phyloP scores from a whole-genome alignment of 2,113 vertebrate genomes.

The Mesoclemmys tuberculata region DNA sequence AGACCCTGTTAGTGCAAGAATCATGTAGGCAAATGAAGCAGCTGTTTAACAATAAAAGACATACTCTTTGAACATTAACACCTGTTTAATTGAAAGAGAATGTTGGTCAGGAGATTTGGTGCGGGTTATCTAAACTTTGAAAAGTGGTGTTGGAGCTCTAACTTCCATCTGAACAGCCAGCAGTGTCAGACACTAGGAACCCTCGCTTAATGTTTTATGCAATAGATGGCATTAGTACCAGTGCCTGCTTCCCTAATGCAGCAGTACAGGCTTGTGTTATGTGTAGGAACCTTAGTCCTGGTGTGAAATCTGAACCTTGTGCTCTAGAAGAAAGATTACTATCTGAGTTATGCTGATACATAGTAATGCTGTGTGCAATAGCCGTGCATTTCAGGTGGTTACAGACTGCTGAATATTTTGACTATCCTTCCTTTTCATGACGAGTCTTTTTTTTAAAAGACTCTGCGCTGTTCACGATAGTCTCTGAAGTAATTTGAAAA shows the following conservation, averaged over 20 bases:
- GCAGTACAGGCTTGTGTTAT: rapidly evolving
- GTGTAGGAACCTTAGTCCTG: background rate
- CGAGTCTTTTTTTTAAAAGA: background rate
- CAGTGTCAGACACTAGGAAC: background rate
- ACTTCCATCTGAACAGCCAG: background rate
- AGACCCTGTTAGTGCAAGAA: background rate
- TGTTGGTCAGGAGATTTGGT: background rate
- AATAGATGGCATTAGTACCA: background rate
- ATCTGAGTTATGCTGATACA: background rate
- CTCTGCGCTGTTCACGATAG: background rate
- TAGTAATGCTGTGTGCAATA: background rate
- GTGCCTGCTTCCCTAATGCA: background rate
- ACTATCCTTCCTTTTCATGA: background rate
- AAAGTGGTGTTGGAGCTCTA: background rate
- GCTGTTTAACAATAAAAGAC: background rate
- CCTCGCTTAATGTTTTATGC: background rate
- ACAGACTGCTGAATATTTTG: background rate
- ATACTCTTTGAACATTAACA: background rate
- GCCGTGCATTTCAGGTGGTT: background rate
- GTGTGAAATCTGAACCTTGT: background rate
- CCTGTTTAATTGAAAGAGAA: background rate
- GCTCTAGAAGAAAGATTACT: background rate
- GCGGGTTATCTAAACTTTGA: background rate
- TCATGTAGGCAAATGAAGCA: background rate
- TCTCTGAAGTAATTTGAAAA: background rate